A percentile compares a stretch with the other conserved stretches of the same genome.
Conservation (phyloP, 2,113 vertebrate genomes). For the Strigops habroptila region DNA sequence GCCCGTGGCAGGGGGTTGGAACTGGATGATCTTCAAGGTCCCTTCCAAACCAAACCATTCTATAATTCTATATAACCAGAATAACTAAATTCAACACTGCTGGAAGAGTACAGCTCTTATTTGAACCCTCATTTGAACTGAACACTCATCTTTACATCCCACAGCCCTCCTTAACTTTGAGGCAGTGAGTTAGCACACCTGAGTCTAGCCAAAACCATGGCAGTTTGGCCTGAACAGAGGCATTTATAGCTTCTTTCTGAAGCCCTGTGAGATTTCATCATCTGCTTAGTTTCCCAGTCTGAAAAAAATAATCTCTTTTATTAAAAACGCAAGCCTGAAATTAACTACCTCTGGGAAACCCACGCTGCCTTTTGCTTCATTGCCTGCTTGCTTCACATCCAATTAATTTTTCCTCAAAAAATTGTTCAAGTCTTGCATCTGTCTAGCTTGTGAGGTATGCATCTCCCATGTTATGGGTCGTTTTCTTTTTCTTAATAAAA, state of each 20-base stretch:
- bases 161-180: background rate
- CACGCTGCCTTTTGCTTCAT: background rate
- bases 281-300: background rate
- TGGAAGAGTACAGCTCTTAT: background rate
- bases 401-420: constrained; percentile 24
- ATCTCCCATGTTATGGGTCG: background rate
- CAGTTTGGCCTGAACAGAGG: background rate
- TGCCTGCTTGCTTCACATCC: background rate
- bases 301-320: background rate
- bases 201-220: background rate
- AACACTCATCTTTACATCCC: background rate
- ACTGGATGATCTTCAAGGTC: background rate
- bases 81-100: background rate
- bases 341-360: background rate
- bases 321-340: background rate
- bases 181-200: background rate
- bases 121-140: background rate
- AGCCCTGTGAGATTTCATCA: background rate
- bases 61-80: background rate
- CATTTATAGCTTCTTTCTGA: background rate
- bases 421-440: background rate
- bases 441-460: background rate
- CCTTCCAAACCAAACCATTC: background rate
- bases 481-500: background rate
- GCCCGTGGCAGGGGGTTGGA: background rate